Evolutionary conservation across 1,140 invertebrate genomes (phyloP).

Genomic region (Hycleus cichorii): DNA sequence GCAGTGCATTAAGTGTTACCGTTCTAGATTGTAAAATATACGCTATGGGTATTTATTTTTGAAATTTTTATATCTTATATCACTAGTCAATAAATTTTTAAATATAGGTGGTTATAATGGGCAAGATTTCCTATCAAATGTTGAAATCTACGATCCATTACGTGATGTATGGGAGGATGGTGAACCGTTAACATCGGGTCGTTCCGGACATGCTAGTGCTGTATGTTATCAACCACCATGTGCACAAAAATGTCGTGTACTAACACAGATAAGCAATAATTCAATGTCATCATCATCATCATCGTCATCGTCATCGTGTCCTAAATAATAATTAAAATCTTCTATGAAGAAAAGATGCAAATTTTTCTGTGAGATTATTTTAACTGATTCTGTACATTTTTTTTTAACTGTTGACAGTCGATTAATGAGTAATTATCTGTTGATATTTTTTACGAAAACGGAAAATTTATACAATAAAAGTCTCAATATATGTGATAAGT

Average conservation of each 20-base stretch:
- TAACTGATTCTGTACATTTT: too few species aligned
- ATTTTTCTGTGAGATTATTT: too few species aligned
- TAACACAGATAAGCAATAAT: slow-evolving; percentile 5
- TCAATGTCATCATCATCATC: not conserved
- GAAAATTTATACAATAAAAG: too few species aligned
- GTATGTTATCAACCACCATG: slow-evolving; percentile 68
- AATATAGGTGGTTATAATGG: slow-evolving; percentile 79
- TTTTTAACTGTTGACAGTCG: too few species aligned
- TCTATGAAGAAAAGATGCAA: too few species aligned
- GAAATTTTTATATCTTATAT: slow-evolving; percentile 1
- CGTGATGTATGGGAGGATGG: slow-evolving; percentile 69
- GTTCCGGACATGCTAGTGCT: slow-evolving; percentile 84
- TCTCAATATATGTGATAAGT: too few species aligned
- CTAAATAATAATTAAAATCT: too few species aligned
- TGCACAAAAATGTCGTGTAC: slow-evolving; percentile 22
- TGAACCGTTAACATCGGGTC: slow-evolving; percentile 70
- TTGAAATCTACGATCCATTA: slow-evolving; percentile 79
- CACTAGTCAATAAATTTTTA: not conserved
- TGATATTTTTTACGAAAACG: too few species aligned
- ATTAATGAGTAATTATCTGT: too few species aligned
- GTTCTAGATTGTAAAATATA: slow-evolving; percentile 75
- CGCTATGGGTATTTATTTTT: slow-evolving; percentile 59
- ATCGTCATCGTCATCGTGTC: not conserved
- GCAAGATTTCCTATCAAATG: slow-evolving; percentile 66
- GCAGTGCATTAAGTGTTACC: slow-evolving; percentile 76